Percentiles rank a stretch among this genome's conserved stretches.
Evolutionary conservation across 2,888 invertebrate genomes (phyloP).

Genomic region (Zele albiditarsus): DNA sequence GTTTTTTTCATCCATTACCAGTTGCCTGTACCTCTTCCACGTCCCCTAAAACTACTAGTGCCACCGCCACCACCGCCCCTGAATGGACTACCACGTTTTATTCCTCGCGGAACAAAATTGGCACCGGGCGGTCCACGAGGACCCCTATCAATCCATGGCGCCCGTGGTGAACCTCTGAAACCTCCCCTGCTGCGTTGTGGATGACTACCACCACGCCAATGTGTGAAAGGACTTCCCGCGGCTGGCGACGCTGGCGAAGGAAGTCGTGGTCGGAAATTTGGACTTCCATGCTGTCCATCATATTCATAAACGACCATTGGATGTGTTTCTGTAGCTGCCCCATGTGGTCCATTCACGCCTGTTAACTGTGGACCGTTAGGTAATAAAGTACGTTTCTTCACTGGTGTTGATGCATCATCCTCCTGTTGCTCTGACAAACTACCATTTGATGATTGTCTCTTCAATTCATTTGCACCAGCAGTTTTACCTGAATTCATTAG

Average conservation of each 20-base stretch:
- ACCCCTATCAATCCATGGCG: slow-evolving; percentile 73
- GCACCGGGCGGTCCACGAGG: slow-evolving; percentile 61
- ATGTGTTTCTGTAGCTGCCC: slow-evolving; percentile 52
- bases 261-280: slow-evolving; percentile 58
- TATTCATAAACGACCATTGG: slow-evolving; percentile 59
- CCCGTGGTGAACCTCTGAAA: slow-evolving; percentile 70
- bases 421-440: slow-evolving; percentile 53
- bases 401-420: slow-evolving; percentile 47
- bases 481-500: slow-evolving; percentile 57
- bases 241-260: slow-evolving; percentile 46
- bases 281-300: slow-evolving; percentile 49
- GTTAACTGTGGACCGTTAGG: slow-evolving; percentile 59
- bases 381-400: slow-evolving; percentile 54
- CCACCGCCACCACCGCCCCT: slow-evolving; percentile 60
- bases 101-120: slow-evolving; percentile 62
- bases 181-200: slow-evolving; percentile 70
- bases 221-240: slow-evolving; percentile 62
- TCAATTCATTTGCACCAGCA: slow-evolving; percentile 54
- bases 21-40: slow-evolving; percentile 61
- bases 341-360: slow-evolving; percentile 35
- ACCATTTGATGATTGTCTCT: slow-evolving; percentile 59
- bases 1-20: slow-evolving; percentile 73
- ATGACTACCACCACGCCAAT: slow-evolving; percentile 68
- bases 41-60: slow-evolving; percentile 65
- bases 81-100: slow-evolving; percentile 68